A percentile compares a stretch with the other conserved stretches of the same genome.
Evolutionary conservation across 2,888 invertebrate species (phyloP).

Genomic region (Abrostola tripartita): DNA sequence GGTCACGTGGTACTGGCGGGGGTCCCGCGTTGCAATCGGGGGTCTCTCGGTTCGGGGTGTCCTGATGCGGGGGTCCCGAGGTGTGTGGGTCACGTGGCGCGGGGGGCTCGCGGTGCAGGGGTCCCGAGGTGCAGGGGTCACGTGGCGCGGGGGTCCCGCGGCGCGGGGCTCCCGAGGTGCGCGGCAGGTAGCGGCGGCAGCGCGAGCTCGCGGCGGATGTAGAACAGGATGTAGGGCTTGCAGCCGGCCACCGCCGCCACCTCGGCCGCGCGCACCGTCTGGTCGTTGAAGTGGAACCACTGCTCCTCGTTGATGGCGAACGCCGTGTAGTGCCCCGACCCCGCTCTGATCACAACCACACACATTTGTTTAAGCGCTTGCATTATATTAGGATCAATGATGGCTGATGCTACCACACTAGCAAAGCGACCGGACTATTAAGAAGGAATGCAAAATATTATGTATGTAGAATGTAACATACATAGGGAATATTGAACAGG

Average conservation of each 20-base stretch:
- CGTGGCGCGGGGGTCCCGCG: slow-evolving; percentile 30
- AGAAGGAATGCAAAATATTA: too few relatives aligned
- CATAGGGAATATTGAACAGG: too few relatives aligned
- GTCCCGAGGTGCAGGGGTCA: neutral
- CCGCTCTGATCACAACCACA: slow-evolving; percentile 88
- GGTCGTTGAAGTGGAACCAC: slow-evolving; percentile 96
- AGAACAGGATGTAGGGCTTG: slow-evolving; percentile 95
- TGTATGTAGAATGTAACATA: too few relatives aligned
- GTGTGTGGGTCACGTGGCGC: neutral
- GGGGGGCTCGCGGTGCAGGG: neutral
- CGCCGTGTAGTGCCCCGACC: slow-evolving; percentile 95
- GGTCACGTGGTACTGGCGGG: neutral
- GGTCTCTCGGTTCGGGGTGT: slow-evolving; percentile 16
- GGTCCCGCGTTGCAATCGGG: slow-evolving; percentile 10
- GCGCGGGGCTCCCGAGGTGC: slow-evolving; percentile 51
- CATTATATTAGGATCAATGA: neutral
- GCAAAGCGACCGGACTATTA: neutral
- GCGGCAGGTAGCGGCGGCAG: slow-evolving; percentile 60
- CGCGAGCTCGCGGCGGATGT: slow-evolving; percentile 91
- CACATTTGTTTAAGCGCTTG: neutral
- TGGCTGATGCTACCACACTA: too few relatives aligned
- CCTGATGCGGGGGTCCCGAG: neutral
- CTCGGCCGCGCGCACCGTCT: slow-evolving; percentile 92
- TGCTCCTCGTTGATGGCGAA: slow-evolving; percentile 93
- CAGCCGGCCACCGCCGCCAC: slow-evolving; percentile 91